Percentiles rank a stretch among this genome's conserved stretches.
phyloP scores from a whole-genome alignment of 1,140 invertebrate genomes.

The Drosophila nebulosa region DNA sequence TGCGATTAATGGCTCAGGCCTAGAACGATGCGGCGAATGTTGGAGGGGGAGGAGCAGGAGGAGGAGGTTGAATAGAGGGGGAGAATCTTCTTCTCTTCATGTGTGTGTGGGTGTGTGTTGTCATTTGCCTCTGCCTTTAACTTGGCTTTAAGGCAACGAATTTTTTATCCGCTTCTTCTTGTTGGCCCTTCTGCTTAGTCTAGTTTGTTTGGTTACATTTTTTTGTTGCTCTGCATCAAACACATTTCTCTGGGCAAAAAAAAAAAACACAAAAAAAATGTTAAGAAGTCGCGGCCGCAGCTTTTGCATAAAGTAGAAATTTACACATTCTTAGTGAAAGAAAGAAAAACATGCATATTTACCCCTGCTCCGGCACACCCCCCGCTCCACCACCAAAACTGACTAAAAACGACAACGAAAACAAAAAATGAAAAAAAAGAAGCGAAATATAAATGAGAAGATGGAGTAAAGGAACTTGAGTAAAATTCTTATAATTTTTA shows the following conservation, averaged over 20 bases:
- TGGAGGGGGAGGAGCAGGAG: background rate
- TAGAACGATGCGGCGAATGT: background rate
- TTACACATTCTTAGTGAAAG: constrained; percentile 77
- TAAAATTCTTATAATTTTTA: constrained; percentile 78
- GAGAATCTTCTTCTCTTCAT: background rate
- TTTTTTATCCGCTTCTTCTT: background rate
- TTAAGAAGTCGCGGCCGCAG: constrained; percentile 70
- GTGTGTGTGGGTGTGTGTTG: background rate
- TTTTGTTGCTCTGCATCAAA: background rate
- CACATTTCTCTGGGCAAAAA: constrained; percentile 5
- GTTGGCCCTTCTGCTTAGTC: background rate
- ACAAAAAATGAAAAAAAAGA: constrained; percentile 12
- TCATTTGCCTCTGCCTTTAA: background rate
- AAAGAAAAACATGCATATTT: constrained; percentile 42
- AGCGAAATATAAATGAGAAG: constrained; percentile 21
- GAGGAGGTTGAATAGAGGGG: background rate
- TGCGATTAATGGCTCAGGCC: constrained; percentile 73
- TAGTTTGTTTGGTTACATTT: background rate
- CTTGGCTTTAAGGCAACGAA: background rate
- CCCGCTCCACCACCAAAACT: constrained; percentile 12
- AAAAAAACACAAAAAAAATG: constrained; percentile 31
- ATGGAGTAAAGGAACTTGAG: constrained; percentile 64
- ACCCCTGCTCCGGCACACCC: background rate
- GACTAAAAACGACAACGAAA: background rate
- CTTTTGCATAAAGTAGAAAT: constrained; percentile 74